Conservation (phyloP, 1,140 invertebrate species). For the Macrosteles quadrilineatus region DNA sequence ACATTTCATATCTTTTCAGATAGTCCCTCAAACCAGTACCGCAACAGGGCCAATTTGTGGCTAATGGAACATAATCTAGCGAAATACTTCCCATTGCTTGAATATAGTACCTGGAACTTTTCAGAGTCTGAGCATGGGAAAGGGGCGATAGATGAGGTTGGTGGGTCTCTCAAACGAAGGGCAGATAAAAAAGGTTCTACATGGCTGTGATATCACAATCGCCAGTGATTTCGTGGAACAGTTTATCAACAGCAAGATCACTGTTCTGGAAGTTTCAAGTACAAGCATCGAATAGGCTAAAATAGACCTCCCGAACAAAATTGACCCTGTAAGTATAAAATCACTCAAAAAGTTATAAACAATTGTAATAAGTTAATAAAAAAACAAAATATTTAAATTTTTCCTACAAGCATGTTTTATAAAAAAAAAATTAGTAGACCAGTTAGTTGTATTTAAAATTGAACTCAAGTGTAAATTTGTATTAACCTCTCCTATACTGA, state of each 20-base stretch:
- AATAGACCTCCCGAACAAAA: too few relatives aligned
- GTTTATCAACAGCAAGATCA: conserved; percentile 19
- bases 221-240: conserved; percentile 17
- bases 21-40: background rate
- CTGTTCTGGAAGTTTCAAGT: conserved; percentile 4
- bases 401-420: too few relatives aligned
- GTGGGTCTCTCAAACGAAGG: conserved; percentile 15
- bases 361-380: too few relatives aligned
- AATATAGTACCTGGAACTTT: conserved; percentile 28
- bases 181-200: conserved; percentile 28
- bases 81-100: background rate
- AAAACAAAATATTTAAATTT: too few relatives aligned
- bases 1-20: conserved; percentile 2
- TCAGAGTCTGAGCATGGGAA: conserved; percentile 30
- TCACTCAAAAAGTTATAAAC: too few relatives aligned
- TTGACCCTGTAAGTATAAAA: too few relatives aligned
- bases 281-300: too few relatives aligned
- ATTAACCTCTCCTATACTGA: too few relatives aligned
- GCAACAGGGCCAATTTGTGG: background rate
- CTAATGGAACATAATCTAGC: too few relatives aligned
- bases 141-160: conserved; percentile 25
- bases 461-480: too few relatives aligned
- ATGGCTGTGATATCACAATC: conserved; percentile 28
- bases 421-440: too few relatives aligned
- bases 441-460: too few relatives aligned